Conservation (phyloP, 2,797 vertebrate species). For the Miopithecus talapoin region DNA sequence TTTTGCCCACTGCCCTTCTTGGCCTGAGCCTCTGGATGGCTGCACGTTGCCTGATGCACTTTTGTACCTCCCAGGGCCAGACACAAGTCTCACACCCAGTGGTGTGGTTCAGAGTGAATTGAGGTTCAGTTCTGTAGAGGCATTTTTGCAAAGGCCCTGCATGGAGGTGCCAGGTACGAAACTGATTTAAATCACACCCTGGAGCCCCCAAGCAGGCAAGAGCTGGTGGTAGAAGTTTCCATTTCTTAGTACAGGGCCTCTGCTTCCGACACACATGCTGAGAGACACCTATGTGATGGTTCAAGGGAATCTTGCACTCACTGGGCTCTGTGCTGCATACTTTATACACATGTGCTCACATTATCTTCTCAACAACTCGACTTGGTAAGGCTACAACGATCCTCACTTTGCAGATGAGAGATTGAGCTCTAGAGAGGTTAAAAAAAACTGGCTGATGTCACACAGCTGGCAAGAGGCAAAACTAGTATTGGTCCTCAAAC, state of each 20-base stretch:
- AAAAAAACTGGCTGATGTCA: background rate
- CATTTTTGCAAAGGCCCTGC: background rate
- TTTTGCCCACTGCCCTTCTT: background rate
- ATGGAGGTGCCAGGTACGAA: background rate
- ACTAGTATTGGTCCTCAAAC: background rate
- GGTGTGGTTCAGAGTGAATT: background rate
- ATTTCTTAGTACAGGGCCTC: background rate
- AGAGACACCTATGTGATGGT: accelerated
- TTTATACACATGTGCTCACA: accelerated
- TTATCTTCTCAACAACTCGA: accelerated
- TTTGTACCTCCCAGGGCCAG: background rate
- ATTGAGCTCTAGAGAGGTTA: background rate
- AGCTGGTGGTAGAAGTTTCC: background rate
- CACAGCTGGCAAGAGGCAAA: background rate
- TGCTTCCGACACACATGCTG: accelerated
- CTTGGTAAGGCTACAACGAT: accelerated
- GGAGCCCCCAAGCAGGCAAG: background rate
- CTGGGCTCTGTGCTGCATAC: accelerated
- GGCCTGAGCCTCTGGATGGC: background rate
- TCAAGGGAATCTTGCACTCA: accelerated
- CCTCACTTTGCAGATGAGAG: background rate
- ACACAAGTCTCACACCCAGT: accelerated
- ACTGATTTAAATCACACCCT: background rate
- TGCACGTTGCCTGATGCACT: accelerated
- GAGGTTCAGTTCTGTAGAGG: background rate